A percentile compares a stretch with the other conserved stretches of the same genome.
phyloP scores from a whole-genome alignment of 1,140 invertebrate genomes.

The Penaeus vannamei region DNA sequence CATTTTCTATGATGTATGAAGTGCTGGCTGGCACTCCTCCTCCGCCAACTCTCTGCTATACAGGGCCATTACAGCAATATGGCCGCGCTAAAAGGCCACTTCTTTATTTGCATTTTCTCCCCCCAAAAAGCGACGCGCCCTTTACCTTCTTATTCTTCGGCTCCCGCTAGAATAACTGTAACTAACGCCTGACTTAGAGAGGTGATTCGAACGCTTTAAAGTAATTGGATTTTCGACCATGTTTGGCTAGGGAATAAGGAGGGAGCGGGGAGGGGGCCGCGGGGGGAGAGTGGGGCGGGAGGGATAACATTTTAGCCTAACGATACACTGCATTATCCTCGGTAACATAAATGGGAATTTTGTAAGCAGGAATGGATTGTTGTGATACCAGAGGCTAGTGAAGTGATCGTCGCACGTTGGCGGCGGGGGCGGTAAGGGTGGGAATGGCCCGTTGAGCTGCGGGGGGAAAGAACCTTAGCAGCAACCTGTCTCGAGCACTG shows the following conservation, averaged over 20 bases:
- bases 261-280: too few relatives aligned
- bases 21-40: slow-evolving; percentile 8
- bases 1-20: slow-evolving; percentile 47
- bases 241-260: too few relatives aligned
- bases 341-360: slow-evolving; percentile 52
- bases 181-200: too few relatives aligned
- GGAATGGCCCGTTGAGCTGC: background rate
- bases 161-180: too few relatives aligned
- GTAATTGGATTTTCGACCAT: too few relatives aligned
- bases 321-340: slow-evolving; percentile 23
- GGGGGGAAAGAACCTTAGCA: background rate
- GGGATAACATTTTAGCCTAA: too few relatives aligned
- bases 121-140: slow-evolving; percentile 5
- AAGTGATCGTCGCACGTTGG: background rate
- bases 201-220: too few relatives aligned
- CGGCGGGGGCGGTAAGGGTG: background rate
- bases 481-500: background rate
- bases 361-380: slow-evolving; percentile 51
- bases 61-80: slow-evolving; percentile 45
- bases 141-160: slow-evolving; percentile 36
- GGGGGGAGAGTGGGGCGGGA: too few relatives aligned
- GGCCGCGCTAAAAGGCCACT: slow-evolving; percentile 45
- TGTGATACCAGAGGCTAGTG: slow-evolving; percentile 32
- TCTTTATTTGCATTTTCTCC: slow-evolving; percentile 51
- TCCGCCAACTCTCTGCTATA: background rate